Evolutionary conservation across 2,888 invertebrate genomes (phyloP).

Genomic region (Stictocephala bisonia): DNA sequence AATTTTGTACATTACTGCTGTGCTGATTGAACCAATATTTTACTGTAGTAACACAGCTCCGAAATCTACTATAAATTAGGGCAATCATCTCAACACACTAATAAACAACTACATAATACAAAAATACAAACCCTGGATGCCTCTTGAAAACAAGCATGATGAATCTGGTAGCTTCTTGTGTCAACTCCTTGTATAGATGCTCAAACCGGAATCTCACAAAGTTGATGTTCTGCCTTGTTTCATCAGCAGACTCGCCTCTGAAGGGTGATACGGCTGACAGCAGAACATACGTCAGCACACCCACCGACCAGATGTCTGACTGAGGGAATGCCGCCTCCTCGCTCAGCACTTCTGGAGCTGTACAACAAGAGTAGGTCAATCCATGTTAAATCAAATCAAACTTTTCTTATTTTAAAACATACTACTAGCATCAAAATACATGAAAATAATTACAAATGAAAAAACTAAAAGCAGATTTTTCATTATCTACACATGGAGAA

Average conservation of each 20-base stretch:
- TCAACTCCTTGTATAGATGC: conserved; percentile 92
- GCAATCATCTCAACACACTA: too few species aligned
- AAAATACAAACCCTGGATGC: conserved; percentile 83
- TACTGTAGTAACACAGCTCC: not conserved
- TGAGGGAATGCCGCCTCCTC: conserved; percentile 90
- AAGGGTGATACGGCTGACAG: conserved; percentile 94
- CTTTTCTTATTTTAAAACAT: too few species aligned
- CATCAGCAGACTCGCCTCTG: conserved; percentile 81
- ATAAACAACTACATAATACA: not conserved
- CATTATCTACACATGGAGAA: too few species aligned
- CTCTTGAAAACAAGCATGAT: conserved; percentile 96
- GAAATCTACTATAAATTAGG: not conserved
- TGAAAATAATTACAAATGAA: too few species aligned
- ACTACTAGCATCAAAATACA: too few species aligned
- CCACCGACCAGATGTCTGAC: conserved; percentile 96
- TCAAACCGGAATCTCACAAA: conserved; percentile 95
- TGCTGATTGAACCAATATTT: too few species aligned
- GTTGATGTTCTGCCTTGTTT: conserved; percentile 91
- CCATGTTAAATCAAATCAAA: too few species aligned
- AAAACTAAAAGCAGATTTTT: too few species aligned
- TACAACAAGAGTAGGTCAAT: conserved; percentile 52
- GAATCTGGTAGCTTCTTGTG: conserved; percentile 93
- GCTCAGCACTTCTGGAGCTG: conserved; percentile 89
- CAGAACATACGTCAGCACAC: conserved; percentile 90
- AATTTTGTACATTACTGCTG: too few species aligned